Percentiles rank a stretch among this genome's conserved stretches.
These are phyloP conservation scores for Silurus lanzhouensis DNA, from an alignment of 2,797 vertebrate genomes.

Conservation along the genomic window DNA sequence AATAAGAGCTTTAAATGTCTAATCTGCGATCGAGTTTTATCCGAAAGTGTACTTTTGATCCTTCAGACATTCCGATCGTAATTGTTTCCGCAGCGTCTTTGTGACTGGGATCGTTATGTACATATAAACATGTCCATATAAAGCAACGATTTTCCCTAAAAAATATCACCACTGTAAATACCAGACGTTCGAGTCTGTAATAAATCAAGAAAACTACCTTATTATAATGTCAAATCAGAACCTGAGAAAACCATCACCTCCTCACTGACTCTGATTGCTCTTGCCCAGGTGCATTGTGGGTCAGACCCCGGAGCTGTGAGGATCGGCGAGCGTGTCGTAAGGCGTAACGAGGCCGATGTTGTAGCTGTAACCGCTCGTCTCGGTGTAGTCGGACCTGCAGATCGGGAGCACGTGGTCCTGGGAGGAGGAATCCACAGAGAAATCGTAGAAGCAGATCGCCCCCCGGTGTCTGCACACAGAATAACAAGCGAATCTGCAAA, in stretches of 20 bases:
- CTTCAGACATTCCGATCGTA: background rate
- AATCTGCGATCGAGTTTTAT: too few relatives aligned
- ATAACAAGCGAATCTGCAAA: background rate
- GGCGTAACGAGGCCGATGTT: slow-evolving; percentile 87
- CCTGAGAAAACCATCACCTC: background rate
- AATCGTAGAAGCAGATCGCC: slow-evolving; percentile 87
- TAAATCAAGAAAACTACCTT: too few relatives aligned
- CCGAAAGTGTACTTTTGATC: too few relatives aligned
- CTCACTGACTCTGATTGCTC: background rate
- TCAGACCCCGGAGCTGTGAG: slow-evolving; percentile 59
- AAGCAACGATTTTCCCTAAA: too few relatives aligned
- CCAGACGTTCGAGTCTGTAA: too few relatives aligned
- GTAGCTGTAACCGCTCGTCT: slow-evolving; percentile 82
- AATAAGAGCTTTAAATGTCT: too few relatives aligned
- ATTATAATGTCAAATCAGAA: background rate
- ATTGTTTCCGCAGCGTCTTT: background rate
- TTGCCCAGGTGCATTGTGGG: background rate
- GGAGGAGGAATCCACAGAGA: slow-evolving; percentile 79
- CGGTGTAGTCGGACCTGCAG: slow-evolving; percentile 82
- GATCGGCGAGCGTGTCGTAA: slow-evolving; percentile 72
- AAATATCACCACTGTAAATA: too few relatives aligned
- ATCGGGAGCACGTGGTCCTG: slow-evolving; percentile 85
- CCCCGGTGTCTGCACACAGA: slow-evolving; percentile 81
- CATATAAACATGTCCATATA: too few relatives aligned
- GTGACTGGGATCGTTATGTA: too few relatives aligned